Percentiles rank a stretch among this genome's conserved stretches.
Conservation (phyloP, 2,797 vertebrate genomes). For the Cynodonichthys magdalenae region DNA sequence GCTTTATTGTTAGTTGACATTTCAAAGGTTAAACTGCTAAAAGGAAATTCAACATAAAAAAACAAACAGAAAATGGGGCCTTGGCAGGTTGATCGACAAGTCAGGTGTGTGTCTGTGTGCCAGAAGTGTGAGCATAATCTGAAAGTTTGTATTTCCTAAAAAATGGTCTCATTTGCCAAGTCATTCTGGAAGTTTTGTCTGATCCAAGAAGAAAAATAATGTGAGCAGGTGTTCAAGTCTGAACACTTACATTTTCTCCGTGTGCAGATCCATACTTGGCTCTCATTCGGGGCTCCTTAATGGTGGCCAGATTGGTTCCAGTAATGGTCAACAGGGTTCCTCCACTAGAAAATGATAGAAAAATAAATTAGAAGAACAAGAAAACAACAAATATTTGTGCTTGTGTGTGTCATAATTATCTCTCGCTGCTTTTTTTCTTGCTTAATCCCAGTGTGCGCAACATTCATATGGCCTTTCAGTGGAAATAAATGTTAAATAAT, state of each 20-base stretch:
- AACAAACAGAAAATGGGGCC: constrained; percentile 76
- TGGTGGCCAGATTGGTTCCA: constrained; percentile 93
- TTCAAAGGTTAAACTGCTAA: constrained; percentile 87
- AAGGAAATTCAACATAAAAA: constrained; percentile 81
- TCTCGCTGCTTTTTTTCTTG: constrained; percentile 11
- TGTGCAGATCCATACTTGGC: constrained; percentile 89
- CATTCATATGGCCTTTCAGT: constrained; percentile 29
- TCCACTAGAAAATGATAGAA: constrained; percentile 80
- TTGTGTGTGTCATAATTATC: constrained; percentile 21
- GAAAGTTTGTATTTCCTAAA: constrained; percentile 32
- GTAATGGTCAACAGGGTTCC: constrained; percentile 91
- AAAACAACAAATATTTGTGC: constrained; percentile 14
- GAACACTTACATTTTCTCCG: constrained; percentile 89
- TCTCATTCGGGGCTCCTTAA: constrained; percentile 94
- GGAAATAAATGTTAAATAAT: constrained; percentile 57
- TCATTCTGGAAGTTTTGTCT: constrained; percentile 19
- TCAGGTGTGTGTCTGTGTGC: constrained; percentile 56
- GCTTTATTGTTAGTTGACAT: constrained; percentile 83
- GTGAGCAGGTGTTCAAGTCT: constrained; percentile 23
- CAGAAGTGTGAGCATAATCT: constrained; percentile 37
- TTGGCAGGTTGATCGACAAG: constrained; percentile 71
- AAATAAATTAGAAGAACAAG: constrained; percentile 7
- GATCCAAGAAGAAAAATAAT: constrained; percentile 43
- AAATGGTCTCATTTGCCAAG: constrained; percentile 23
- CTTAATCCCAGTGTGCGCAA: constrained; percentile 11